Evolutionary conservation across 1,140 invertebrate species (phyloP).

Genomic region (Psix sp.): DNA sequence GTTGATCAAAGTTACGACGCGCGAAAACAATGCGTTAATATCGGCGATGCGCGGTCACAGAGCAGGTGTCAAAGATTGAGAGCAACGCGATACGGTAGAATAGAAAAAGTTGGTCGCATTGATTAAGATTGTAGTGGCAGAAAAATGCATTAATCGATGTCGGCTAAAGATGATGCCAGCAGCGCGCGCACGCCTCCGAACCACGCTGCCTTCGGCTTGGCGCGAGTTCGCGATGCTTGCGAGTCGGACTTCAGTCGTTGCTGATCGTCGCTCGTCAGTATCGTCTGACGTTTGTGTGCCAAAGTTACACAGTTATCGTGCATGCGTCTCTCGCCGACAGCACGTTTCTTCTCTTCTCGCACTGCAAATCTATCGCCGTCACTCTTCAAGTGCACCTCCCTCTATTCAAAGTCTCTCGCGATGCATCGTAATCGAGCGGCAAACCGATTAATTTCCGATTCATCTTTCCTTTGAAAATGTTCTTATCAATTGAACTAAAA

Average conservation of each 20-base stretch:
- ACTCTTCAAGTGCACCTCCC: constrained; percentile 41
- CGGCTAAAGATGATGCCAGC: constrained; percentile 59
- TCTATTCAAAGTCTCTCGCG: constrained; percentile 22
- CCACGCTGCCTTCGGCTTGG: constrained; percentile 54
- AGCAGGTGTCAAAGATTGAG: too few relatives aligned
- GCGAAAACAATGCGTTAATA: too few relatives aligned
- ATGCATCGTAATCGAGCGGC: too few relatives aligned
- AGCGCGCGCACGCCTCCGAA: constrained; percentile 57
- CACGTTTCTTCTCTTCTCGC: constrained; percentile 34
- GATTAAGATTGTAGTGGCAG: constrained; percentile 57
- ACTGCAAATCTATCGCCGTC: constrained; percentile 22
- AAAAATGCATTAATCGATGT: constrained; percentile 63
- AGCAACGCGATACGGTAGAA: too few relatives aligned
- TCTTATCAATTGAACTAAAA: too few relatives aligned
- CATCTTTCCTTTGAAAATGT: constrained; percentile 10
- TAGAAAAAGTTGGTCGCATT: constrained; percentile 5
- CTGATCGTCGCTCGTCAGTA: constrained; percentile 59
- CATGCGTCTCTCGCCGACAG: constrained; percentile 37
- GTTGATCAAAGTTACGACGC: too few relatives aligned
- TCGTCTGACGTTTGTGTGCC: constrained; percentile 59
- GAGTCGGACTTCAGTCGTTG: constrained; percentile 59
- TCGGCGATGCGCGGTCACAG: too few relatives aligned
- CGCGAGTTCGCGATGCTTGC: constrained; percentile 55
- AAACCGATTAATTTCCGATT: constrained; percentile 13
- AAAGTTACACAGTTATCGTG: constrained; percentile 56